Percentiles rank a stretch among this genome's conserved stretches.
phyloP scores from a whole-genome alignment of 92 coral and sea anemone species.

The Desmophyllum pertusum region DNA sequence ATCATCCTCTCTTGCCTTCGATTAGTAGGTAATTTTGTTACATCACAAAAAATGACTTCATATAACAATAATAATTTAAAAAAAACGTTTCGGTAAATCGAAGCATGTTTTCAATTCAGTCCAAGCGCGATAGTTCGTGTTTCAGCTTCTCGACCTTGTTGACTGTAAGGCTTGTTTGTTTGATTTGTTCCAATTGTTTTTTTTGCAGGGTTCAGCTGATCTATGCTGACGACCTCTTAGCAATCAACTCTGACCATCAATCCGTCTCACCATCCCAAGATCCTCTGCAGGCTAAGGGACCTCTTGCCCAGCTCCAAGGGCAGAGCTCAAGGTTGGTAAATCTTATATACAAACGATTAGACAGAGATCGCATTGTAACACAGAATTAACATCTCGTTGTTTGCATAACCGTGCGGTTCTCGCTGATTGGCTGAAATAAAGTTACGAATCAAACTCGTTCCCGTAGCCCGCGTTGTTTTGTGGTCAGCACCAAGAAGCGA shows the following conservation, averaged over 20 bases:
- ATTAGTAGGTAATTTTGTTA: no score
- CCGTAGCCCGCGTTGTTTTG: not conserved
- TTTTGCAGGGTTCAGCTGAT: constrained; percentile 84
- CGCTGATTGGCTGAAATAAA: no score
- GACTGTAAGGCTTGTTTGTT: no score
- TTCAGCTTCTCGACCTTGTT: no score
- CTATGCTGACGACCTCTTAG: constrained; percentile 86
- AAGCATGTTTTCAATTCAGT: no score
- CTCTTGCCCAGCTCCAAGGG: constrained; percentile 88
- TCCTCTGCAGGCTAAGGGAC: constrained; percentile 86
- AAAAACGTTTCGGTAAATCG: no score
- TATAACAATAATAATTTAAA: no score
- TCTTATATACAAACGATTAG: not conserved
- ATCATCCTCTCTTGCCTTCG: no score
- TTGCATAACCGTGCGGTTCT: no score
- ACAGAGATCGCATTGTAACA: not conserved
- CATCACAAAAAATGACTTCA: no score
- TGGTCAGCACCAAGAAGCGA: not conserved
- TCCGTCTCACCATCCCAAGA: constrained; percentile 83
- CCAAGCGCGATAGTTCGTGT: no score
- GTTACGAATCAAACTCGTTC: not conserved
- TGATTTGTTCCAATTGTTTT: not conserved
- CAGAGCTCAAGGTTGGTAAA: constrained; percentile 79
- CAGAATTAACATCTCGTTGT: not conserved
- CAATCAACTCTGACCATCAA: constrained; percentile 89